Evolutionary conservation across 2,797 vertebrate species (phyloP).

Genomic region (Sebastes variabilis): DNA sequence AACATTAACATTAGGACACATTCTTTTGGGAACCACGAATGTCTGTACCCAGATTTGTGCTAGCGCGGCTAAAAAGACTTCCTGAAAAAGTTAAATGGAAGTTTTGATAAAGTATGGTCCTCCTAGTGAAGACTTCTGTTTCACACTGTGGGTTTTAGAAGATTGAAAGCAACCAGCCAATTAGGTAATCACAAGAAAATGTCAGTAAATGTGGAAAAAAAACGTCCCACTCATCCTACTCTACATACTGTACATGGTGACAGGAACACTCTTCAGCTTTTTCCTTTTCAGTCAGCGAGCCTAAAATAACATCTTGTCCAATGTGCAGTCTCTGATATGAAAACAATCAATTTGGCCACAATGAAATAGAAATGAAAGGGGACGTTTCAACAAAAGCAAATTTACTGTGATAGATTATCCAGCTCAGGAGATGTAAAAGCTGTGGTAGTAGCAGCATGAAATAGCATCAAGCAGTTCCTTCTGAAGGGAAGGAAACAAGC

Average conservation of each 20-base stretch:
- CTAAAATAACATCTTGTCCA: constrained; percentile 22
- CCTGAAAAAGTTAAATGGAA: background rate
- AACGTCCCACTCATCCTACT: background rate
- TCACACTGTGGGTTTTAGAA: background rate
- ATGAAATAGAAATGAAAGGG: constrained; percentile 22
- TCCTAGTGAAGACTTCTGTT: background rate
- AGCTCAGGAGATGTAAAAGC: constrained; percentile 31
- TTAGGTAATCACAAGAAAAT: background rate
- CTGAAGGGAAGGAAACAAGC: constrained; percentile 37
- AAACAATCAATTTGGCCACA: constrained; percentile 36
- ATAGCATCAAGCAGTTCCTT: constrained; percentile 36
- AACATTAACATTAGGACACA: background rate
- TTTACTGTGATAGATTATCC: constrained; percentile 27
- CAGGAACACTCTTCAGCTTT: background rate
- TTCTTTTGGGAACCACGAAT: background rate
- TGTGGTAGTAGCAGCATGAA: constrained; percentile 29
- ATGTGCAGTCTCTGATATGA: constrained; percentile 22
- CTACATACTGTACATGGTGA: background rate
- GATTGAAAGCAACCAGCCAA: background rate
- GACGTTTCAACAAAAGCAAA: constrained; percentile 26
- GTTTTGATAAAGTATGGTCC: background rate
- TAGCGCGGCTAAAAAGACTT: background rate
- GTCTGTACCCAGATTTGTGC: background rate
- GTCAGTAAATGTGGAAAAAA: background rate
- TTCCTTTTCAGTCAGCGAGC: background rate